Conservation (phyloP, 2,888 invertebrate species). For the Leptinotarsa juncta region DNA sequence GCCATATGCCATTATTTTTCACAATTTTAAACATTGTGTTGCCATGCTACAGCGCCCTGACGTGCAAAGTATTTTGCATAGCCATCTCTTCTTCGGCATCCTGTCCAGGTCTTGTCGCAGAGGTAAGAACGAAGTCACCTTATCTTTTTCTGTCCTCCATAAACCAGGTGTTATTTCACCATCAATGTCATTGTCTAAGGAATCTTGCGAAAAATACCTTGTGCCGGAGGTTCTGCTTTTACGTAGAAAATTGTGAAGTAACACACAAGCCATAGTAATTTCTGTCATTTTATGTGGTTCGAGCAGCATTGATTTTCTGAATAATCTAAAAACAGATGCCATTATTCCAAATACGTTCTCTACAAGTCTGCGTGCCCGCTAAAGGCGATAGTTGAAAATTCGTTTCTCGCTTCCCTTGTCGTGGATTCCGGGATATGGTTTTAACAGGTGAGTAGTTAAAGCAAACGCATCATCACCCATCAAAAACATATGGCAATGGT, state of each 20-base stretch:
- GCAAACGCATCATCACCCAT: constrained; percentile 41
- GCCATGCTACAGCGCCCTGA: constrained; percentile 3
- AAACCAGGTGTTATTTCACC: constrained; percentile 22
- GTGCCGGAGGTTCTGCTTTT: constrained; percentile 27
- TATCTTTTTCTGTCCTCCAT: constrained; percentile 18
- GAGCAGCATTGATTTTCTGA: constrained; percentile 38
- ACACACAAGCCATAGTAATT: constrained; percentile 27
- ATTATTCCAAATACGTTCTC: constrained; percentile 40
- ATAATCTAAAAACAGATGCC: constrained; percentile 35
- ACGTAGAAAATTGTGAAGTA: constrained; percentile 38
- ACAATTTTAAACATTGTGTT: constrained; percentile 1
- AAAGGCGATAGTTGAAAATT: constrained; percentile 48
- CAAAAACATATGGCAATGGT: constrained; percentile 34
- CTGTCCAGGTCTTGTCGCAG: constrained; percentile 21
- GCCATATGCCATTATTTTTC: neutral
- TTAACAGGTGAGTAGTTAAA: constrained; percentile 42
- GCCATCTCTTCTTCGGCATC: constrained; percentile 9
- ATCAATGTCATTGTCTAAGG: constrained; percentile 29
- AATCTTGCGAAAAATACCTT: constrained; percentile 33
- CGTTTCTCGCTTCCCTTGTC: constrained; percentile 39
- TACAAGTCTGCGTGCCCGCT: constrained; percentile 35
- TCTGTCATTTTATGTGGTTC: constrained; percentile 35
- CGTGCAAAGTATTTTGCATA: constrained; percentile 4
- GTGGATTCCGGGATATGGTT: constrained; percentile 45
- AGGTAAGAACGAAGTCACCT: constrained; percentile 28